Evolutionary conservation across 2,888 invertebrate species (phyloP).

Genomic region (Arrhopalites spinosus): DNA sequence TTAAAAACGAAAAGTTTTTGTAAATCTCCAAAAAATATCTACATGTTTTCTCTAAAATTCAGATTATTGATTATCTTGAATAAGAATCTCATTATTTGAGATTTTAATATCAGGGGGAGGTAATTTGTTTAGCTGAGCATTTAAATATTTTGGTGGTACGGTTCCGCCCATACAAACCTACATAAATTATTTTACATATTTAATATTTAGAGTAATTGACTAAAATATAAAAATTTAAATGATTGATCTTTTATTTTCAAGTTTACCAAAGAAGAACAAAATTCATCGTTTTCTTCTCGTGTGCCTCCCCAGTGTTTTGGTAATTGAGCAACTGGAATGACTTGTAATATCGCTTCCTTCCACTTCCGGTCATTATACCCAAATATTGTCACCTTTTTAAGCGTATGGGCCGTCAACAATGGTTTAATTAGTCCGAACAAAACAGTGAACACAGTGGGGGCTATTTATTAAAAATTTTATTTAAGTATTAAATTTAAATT

Average conservation of each 20-base stretch:
- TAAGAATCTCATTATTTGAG: slow-evolving; percentile 37
- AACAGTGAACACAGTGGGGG: slow-evolving; percentile 48
- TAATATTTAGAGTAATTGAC: background rate
- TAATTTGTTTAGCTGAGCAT: background rate
- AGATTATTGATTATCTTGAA: slow-evolving; percentile 35
- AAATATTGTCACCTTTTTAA: slow-evolving; percentile 46
- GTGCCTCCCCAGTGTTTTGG: slow-evolving; percentile 36
- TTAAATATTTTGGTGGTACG: slow-evolving; percentile 22
- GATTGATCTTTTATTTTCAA: background rate
- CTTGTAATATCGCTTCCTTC: slow-evolving; percentile 5
- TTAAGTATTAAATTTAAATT: too few relatives aligned
- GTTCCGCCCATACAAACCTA: slow-evolving; percentile 33
- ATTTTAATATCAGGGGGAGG: background rate
- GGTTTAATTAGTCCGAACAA: slow-evolving; percentile 48
- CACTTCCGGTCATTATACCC: slow-evolving; percentile 16
- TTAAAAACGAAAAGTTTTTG: too few relatives aligned
- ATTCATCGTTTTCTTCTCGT: slow-evolving; percentile 30
- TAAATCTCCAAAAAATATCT: too few relatives aligned
- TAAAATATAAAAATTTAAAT: background rate
- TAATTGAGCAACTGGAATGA: slow-evolving; percentile 7
- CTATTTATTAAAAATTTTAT: too few relatives aligned
- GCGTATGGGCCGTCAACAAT: slow-evolving; percentile 43
- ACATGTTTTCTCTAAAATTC: background rate
- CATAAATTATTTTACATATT: background rate
- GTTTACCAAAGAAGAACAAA: slow-evolving; percentile 22